A percentile compares a stretch with the other conserved stretches of the same genome.
Conservation (phyloP, 2,797 vertebrate species). For the Rhynchonycteris naso region DNA sequence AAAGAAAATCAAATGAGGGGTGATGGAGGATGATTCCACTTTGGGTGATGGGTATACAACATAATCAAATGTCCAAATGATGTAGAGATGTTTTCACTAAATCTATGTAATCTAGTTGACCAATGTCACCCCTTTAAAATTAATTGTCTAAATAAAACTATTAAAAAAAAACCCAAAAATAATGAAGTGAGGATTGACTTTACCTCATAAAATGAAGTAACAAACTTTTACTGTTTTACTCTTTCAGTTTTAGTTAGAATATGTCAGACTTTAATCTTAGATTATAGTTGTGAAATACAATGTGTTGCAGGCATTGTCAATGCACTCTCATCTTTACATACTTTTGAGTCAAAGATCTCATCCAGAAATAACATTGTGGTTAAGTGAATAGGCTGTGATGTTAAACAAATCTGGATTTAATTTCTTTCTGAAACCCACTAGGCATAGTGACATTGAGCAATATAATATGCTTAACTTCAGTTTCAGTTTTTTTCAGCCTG, state of each 20-base stretch:
- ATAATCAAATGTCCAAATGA: too few species aligned
- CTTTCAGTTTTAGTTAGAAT: neutral
- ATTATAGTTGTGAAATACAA: neutral
- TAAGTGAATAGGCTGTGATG: neutral
- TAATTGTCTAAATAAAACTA: too few species aligned
- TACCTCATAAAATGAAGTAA: neutral
- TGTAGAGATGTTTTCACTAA: too few species aligned
- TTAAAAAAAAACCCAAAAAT: too few species aligned
- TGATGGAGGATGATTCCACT: too few species aligned
- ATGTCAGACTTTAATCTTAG: neutral
- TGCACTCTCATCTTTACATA: neutral
- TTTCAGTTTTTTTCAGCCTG: constrained; percentile 66
- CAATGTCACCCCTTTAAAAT: too few species aligned
- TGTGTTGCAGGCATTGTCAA: neutral
- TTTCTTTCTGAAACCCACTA: neutral
- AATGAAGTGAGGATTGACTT: neutral
- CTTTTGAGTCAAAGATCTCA: neutral
- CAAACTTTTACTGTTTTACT: neutral
- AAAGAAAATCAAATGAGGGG: too few species aligned
- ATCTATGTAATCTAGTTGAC: too few species aligned
- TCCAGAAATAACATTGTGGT: neutral
- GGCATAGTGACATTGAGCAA: neutral
- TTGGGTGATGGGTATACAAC: too few species aligned
- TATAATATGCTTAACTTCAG: neutral
- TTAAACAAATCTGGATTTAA: constrained; percentile 21